Evolutionary conservation across 2,888 invertebrate species (phyloP).

Genomic region (Escarpia spicata): DNA sequence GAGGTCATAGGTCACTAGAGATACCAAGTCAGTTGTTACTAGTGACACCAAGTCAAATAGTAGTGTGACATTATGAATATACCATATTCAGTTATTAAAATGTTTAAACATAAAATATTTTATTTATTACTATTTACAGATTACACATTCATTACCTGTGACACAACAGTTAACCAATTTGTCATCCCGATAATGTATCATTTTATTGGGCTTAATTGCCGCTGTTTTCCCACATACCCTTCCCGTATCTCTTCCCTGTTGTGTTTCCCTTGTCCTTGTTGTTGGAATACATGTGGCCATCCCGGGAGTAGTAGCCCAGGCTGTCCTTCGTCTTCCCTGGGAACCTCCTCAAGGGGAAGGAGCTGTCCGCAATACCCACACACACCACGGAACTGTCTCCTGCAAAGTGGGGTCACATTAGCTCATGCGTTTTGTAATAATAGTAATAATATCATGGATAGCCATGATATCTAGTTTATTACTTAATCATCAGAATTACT

Average conservation of each 20-base stretch:
- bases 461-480: too few relatives aligned
- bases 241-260: slow-evolving; percentile 52
- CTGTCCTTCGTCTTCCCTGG: slow-evolving; percentile 52
- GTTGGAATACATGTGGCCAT: slow-evolving; percentile 55
- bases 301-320: slow-evolving; percentile 56
- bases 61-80: not conserved
- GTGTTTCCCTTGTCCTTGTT: slow-evolving; percentile 52
- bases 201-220: not conserved
- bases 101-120: not conserved
- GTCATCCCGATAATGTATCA: not conserved
- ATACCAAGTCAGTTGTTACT: not conserved
- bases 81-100: not conserved
- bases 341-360: slow-evolving; percentile 50
- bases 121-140: not conserved
- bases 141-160: not conserved
- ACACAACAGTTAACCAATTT: not conserved
- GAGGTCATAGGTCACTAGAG: not conserved
- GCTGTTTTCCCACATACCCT: slow-evolving; percentile 44
- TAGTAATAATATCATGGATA: too few relatives aligned
- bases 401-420: slow-evolving; percentile 36
- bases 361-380: slow-evolving; percentile 50
- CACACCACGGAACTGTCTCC: slow-evolving; percentile 56
- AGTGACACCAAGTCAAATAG: not conserved
- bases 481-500: too few relatives aligned
- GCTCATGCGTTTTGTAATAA: not conserved